These are phyloP conservation scores for Chionoecetes opilio DNA, from an alignment of 1,140 invertebrate genomes.

Conservation along the genomic window DNA sequence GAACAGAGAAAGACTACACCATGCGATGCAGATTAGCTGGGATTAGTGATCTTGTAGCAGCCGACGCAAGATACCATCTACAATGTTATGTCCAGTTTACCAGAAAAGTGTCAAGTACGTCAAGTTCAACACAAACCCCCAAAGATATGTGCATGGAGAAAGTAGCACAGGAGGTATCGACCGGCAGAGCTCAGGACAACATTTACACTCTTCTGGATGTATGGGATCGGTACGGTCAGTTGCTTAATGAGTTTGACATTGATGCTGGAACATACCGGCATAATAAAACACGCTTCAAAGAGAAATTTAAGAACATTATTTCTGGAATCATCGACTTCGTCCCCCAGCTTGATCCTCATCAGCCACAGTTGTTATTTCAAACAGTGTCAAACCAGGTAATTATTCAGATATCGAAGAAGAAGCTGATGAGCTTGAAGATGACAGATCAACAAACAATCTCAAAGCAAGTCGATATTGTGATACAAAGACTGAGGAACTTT, in stretches of 20 bases:
- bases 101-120: background rate
- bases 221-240: slow-evolving; percentile 37
- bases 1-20: background rate
- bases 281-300: slow-evolving; percentile 41
- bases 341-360: slow-evolving; percentile 59
- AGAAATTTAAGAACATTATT: slow-evolving; percentile 33
- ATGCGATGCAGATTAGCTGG: slow-evolving; percentile 40
- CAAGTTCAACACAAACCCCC: slow-evolving; percentile 36
- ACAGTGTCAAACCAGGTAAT: background rate
- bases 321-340: slow-evolving; percentile 43
- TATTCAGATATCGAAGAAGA: slow-evolving; percentile 53
- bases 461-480: background rate
- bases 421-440: background rate
- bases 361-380: slow-evolving; percentile 47
- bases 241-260: slow-evolving; percentile 55
- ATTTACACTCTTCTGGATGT: slow-evolving; percentile 50
- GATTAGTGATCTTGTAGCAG: slow-evolving; percentile 59
- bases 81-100: slow-evolving; percentile 39
- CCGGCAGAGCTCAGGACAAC: background rate
- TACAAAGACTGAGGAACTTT: background rate
- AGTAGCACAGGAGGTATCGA: slow-evolving; percentile 55
- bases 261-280: slow-evolving; percentile 59
- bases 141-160: slow-evolving; percentile 63
- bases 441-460: background rate
- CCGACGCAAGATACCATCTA: slow-evolving; percentile 38